Conservation (phyloP, 2,888 invertebrate species). For the Ophion costatus region DNA sequence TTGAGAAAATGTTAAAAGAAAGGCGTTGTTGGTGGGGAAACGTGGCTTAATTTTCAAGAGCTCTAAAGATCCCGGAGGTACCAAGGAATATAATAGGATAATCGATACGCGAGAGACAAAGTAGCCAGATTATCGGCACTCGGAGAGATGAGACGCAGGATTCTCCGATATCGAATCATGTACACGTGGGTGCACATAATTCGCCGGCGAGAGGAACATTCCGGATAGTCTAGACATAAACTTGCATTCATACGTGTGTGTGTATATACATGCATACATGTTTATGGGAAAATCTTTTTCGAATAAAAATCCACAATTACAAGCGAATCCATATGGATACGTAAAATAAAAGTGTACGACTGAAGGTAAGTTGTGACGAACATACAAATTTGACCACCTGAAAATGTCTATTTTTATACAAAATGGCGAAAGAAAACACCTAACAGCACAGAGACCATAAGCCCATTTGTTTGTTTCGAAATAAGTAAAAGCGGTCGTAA, state of each 20-base stretch:
- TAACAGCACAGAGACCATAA: too few relatives aligned
- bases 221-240: conserved; percentile 6
- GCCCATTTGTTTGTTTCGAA: too few relatives aligned
- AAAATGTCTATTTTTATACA: too few relatives aligned
- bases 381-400: too few relatives aligned
- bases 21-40: background rate
- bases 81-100: conserved; percentile 23
- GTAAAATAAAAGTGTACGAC: too few relatives aligned
- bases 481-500: too few relatives aligned
- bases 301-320: too few relatives aligned
- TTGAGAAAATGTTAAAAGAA: background rate
- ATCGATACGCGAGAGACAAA: conserved; percentile 37
- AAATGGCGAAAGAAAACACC: too few relatives aligned
- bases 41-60: background rate
- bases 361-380: too few relatives aligned
- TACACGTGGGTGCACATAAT: conserved; percentile 13
- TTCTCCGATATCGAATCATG: conserved; percentile 51
- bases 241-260: background rate
- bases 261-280: too few relatives aligned
- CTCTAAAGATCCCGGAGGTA: background rate
- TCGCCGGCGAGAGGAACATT: conserved; percentile 24
- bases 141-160: conserved; percentile 12
- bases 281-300: too few relatives aligned
- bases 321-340: too few relatives aligned
- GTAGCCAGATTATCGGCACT: conserved; percentile 19